Base-by-base conservation (phyloP, 1,140 invertebrate species). In the Doryteuthis pealeii region DNA sequence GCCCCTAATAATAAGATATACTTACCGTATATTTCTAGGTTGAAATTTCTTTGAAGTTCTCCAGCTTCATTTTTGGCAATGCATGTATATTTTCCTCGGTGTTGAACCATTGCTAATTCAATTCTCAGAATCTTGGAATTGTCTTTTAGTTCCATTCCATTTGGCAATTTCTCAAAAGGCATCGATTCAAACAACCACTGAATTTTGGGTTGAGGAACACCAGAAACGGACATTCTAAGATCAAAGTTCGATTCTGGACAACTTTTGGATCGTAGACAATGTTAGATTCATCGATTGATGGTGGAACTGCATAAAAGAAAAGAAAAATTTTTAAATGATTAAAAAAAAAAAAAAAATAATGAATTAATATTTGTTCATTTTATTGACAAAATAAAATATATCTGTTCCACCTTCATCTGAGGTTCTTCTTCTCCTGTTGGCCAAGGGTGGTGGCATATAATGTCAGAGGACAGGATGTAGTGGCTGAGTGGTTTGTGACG, bases 11-110 rank as follows among this genome's bases (percentile, higher is more conserved):
- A n/a, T n/a, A n/a, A n/a, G n/a, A n/a, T n/a, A n/a, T n/a, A n/a
- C n/a, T n/a, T 81, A 90, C 90, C 88, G 72, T 88, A 84, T 14
- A 91, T 88, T 80, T 89, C 87, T 6, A 91, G 79, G 49, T 83
- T 74, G 81, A 89, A 90, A 18, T 88, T 87, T 45, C 88, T 87
- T 31, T 84, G 80, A 33, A 88, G 79, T 74, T 83, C 81, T 5
- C 90, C 90, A n/a, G 90, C 89, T 77, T 89, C 89, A 81, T 91
- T 91, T 10, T 80, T 78, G n/a, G 90, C 90, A 68, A 86, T 73
- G 81, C 90, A 91, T 8, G 87, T 89, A 78, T 90, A 91, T 10
- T 73, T 71, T 10, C 79, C 84, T 28, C 80, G 77, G 72, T 88
- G 83, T 26, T 72, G 32, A 3, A 84, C 79, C 54, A 82, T 75